A percentile compares a stretch with the other conserved stretches of the same genome.
Evolutionary conservation across 1,140 invertebrate species (phyloP).

Genomic region (Asbolus verrucosus): DNA sequence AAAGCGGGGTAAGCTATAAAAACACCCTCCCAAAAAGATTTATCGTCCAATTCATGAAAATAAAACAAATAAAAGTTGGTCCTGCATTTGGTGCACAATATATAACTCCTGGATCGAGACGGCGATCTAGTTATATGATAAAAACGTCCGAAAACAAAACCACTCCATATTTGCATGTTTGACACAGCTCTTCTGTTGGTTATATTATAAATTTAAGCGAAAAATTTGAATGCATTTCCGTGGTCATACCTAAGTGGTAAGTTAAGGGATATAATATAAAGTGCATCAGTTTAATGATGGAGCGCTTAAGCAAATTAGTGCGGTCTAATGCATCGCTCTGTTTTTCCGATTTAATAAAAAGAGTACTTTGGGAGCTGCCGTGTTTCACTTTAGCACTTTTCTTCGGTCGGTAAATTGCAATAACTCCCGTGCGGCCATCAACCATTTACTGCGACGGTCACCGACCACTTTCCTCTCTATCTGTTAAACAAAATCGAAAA

Average conservation of each 20-base stretch:
- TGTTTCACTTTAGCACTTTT: constrained; percentile 39
- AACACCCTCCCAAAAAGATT: constrained; percentile 38
- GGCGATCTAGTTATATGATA: constrained; percentile 4
- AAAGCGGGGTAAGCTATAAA: constrained; percentile 37
- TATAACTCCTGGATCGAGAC: too few relatives aligned
- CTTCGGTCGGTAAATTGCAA: constrained; percentile 38
- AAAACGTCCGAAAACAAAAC: constrained; percentile 6
- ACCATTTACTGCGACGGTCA: constrained; percentile 31
- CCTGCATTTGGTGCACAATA: constrained; percentile 26
- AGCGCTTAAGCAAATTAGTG: constrained; percentile 6
- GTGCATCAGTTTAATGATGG: too few relatives aligned
- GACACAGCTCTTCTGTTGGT: too few relatives aligned
- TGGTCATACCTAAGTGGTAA: too few relatives aligned
- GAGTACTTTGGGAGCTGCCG: constrained; percentile 19
- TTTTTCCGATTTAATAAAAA: constrained; percentile 33
- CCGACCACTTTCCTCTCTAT: constrained; percentile 23
- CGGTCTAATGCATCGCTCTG: constrained; percentile 8
- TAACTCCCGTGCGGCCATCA: constrained; percentile 32
- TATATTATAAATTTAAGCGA: too few relatives aligned
- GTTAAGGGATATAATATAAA: too few relatives aligned
- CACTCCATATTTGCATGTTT: constrained; percentile 7
- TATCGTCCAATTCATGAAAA: constrained; percentile 40
- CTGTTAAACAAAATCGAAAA: constrained; percentile 31
- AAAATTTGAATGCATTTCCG: too few relatives aligned
- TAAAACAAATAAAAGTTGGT: constrained; percentile 39